Evolutionary conservation across 2,888 invertebrate genomes (phyloP).

Genomic region (Pardosa pseudoannulata): DNA sequence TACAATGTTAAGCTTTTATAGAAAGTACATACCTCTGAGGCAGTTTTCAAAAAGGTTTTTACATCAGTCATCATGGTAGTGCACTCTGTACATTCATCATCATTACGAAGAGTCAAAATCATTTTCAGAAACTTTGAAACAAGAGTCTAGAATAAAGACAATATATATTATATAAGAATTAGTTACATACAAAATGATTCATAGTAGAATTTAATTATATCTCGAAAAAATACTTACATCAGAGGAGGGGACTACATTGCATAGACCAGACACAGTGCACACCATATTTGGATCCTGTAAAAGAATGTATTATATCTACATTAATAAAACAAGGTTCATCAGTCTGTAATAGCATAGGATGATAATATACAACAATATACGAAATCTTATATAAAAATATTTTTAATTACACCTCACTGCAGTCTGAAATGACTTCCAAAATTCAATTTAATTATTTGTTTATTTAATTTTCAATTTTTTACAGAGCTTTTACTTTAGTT

Average conservation of each 20-base stretch:
- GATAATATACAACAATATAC: too few species aligned
- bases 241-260: slow-evolving; percentile 23
- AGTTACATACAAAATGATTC: slow-evolving; percentile 25
- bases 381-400: too few species aligned
- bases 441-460: too few species aligned
- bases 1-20: too few species aligned
- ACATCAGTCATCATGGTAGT: slow-evolving; percentile 48
- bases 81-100: slow-evolving; percentile 41
- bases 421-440: too few species aligned
- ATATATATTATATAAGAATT: too few species aligned
- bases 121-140: slow-evolving; percentile 31
- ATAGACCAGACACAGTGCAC: slow-evolving; percentile 87
- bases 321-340: too few species aligned
- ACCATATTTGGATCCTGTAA: slow-evolving; percentile 85
- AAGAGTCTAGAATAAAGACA: too few species aligned
- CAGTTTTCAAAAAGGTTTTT: slow-evolving; percentile 34
- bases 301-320: neutral
- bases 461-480: too few species aligned
- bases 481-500: too few species aligned
- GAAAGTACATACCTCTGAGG: slow-evolving; percentile 35
- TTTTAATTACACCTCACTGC: too few species aligned
- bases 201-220: neutral
- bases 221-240: slow-evolving; percentile 27
- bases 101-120: neutral
- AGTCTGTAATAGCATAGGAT: too few species aligned